These are phyloP conservation scores for Drosophila subsilvestris DNA, from an alignment of 2,888 invertebrate species.

Conservation along the genomic window DNA sequence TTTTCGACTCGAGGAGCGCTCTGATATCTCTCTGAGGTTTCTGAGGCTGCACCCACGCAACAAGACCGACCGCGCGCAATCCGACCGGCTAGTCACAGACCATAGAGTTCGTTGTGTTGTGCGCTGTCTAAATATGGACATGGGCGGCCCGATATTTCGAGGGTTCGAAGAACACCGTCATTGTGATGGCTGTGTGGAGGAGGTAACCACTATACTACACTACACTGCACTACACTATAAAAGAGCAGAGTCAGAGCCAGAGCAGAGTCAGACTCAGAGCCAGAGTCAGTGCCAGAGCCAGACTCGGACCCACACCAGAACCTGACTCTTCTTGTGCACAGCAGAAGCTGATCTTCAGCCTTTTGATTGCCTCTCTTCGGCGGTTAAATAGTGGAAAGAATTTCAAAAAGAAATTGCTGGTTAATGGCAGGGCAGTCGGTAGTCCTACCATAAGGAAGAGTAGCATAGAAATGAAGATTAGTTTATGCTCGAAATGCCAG, in stretches of 20 bases:
- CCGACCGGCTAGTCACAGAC: conserved; percentile 27
- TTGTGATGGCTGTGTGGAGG: conserved; percentile 40
- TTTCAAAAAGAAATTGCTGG: conserved; percentile 14
- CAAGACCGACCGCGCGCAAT: conserved; percentile 16
- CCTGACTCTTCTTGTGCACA: not conserved
- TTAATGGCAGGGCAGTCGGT: conserved; percentile 10
- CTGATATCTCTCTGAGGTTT: not conserved
- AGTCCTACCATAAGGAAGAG: too few relatives aligned
- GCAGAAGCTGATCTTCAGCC: conserved; percentile 41
- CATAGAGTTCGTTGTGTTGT: conserved; percentile 20
- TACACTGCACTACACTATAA: not conserved
- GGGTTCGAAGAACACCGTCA: conserved; percentile 35
- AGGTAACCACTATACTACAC: conserved; percentile 21
- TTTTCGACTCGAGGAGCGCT: conserved; percentile 14
- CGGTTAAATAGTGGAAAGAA: conserved; percentile 15
- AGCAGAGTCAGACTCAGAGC: not conserved
- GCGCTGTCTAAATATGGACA: conserved; percentile 56
- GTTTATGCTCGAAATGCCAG: too few relatives aligned
- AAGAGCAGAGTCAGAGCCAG: conserved; percentile 19
- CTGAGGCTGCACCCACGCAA: conserved; percentile 60
- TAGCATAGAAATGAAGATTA: too few relatives aligned
- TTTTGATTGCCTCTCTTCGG: conserved; percentile 16
- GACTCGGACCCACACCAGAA: not conserved
- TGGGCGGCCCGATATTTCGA: conserved; percentile 52
- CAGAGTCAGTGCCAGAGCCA: not conserved